phyloP scores from a whole-genome alignment of 1,140 invertebrate genomes.

The Drosophila baimaii region DNA sequence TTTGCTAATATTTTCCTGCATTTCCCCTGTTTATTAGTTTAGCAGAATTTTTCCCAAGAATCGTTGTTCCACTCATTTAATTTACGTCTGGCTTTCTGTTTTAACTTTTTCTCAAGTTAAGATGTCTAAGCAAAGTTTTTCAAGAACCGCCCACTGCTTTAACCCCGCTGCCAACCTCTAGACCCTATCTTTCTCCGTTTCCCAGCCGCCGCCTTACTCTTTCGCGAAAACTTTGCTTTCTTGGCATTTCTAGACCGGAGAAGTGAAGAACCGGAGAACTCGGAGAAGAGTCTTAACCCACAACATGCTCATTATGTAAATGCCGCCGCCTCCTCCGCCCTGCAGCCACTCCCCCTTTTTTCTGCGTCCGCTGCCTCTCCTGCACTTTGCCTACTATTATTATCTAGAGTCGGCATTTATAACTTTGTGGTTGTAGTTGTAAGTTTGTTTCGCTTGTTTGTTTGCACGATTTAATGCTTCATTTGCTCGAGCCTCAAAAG shows the following conservation, averaged over 20 bases:
- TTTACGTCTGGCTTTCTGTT: conserved; percentile 21
- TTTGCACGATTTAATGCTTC: conserved; percentile 66
- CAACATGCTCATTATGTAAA: conserved; percentile 65
- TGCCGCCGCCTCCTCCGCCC: conserved; percentile 23
- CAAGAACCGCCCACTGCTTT: conserved; percentile 36
- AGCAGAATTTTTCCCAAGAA: conserved; percentile 21
- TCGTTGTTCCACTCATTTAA: conserved; percentile 37
- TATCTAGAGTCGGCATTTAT: conserved; percentile 58
- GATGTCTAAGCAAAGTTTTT: conserved; percentile 39
- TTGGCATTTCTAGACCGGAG: conserved; percentile 34
- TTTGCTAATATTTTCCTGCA: not conserved
- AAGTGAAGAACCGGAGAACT: not conserved
- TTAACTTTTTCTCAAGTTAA: conserved; percentile 27
- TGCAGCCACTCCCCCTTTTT: conserved; percentile 5
- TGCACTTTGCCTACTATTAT: conserved; percentile 43
- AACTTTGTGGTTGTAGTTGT: conserved; percentile 47
- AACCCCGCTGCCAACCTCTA: not conserved
- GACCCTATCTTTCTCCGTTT: not conserved
- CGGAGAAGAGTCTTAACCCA: conserved; percentile 41
- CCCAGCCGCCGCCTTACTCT: conserved; percentile 15
- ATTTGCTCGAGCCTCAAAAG: conserved; percentile 50
- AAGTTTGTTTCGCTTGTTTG: conserved; percentile 53
- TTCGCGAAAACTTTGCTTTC: conserved; percentile 46
- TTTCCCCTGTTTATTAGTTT: conserved; percentile 26
- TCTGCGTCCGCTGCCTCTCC: not conserved